Evolutionary conservation across 2,797 vertebrate genomes (phyloP).

Genomic region (Lagorchestes hirsutus): DNA sequence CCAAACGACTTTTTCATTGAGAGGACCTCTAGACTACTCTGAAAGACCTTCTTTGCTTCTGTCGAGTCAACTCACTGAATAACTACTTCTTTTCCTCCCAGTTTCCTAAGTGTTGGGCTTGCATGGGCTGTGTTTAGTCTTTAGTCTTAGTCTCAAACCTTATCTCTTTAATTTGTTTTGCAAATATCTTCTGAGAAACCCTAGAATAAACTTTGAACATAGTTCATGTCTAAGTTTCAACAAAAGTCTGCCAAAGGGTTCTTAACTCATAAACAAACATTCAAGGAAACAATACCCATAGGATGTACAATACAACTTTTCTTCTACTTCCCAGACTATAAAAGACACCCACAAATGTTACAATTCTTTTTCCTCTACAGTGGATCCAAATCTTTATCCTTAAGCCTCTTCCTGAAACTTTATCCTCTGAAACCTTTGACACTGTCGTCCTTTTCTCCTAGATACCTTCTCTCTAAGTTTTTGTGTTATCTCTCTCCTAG

Average conservation of each 20-base stretch:
- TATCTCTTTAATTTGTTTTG: background rate
- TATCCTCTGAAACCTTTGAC: background rate
- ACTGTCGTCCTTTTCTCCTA: background rate
- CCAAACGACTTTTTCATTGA: background rate
- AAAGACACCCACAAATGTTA: background rate
- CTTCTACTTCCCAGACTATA: background rate
- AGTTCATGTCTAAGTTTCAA: background rate
- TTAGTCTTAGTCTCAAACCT: background rate
- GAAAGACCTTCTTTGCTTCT: background rate
- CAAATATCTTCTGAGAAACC: background rate
- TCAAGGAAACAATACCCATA: background rate
- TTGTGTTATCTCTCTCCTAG: background rate
- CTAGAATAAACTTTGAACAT: background rate
- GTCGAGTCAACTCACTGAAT: background rate
- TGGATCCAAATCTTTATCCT: background rate
- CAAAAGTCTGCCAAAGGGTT: background rate
- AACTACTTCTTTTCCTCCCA: background rate
- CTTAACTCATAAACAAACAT: background rate
- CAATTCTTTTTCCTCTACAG: background rate
- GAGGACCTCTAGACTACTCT: background rate
- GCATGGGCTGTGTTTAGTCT: no score
- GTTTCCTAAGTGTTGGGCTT: background rate
- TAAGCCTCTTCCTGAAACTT: background rate
- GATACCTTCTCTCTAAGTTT: background rate
- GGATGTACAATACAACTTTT: background rate